These are phyloP conservation scores for Chesias legatella DNA, from an alignment of 2,888 invertebrate genomes.

Conservation along the genomic window DNA sequence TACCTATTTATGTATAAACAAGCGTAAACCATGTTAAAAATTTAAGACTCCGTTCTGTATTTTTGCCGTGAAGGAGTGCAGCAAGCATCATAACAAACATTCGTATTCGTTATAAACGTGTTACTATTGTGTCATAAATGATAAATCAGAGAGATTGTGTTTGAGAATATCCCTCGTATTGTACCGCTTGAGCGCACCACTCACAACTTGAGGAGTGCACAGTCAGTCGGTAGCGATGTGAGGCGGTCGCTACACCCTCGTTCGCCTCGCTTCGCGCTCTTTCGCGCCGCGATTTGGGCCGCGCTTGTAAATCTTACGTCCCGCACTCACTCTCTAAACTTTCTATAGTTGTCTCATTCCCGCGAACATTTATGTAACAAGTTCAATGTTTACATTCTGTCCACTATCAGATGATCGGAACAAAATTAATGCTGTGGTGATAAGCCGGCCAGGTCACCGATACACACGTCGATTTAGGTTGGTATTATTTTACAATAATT, in stretches of 20 bases:
- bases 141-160: too few relatives aligned
- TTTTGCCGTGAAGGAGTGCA: too few relatives aligned
- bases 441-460: slow-evolving; percentile 25
- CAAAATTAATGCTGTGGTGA: slow-evolving; percentile 33
- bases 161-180: slow-evolving; percentile 49
- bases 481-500: slow-evolving; percentile 18
- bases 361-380: slow-evolving; percentile 57
- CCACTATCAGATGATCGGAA: slow-evolving; percentile 39
- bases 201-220: slow-evolving; percentile 47
- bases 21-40: too few relatives aligned
- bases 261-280: slow-evolving; percentile 54
- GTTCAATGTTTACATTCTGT: slow-evolving; percentile 68
- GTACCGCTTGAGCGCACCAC: slow-evolving; percentile 55
- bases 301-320: slow-evolving; percentile 49
- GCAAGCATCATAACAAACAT: too few relatives aligned
- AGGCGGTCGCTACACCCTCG: slow-evolving; percentile 66
- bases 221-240: slow-evolving; percentile 78
- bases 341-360: slow-evolving; percentile 42
- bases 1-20: too few relatives aligned
- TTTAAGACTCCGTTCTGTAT: too few relatives aligned
- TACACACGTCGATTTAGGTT: slow-evolving; percentile 16
- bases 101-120: too few relatives aligned
- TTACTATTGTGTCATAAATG: too few relatives aligned
- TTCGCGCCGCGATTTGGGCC: slow-evolving; percentile 66
- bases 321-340: slow-evolving; percentile 39